Base-by-base conservation (phyloP, 1,140 invertebrate genomes). In the Drosophila bocki region DNA sequence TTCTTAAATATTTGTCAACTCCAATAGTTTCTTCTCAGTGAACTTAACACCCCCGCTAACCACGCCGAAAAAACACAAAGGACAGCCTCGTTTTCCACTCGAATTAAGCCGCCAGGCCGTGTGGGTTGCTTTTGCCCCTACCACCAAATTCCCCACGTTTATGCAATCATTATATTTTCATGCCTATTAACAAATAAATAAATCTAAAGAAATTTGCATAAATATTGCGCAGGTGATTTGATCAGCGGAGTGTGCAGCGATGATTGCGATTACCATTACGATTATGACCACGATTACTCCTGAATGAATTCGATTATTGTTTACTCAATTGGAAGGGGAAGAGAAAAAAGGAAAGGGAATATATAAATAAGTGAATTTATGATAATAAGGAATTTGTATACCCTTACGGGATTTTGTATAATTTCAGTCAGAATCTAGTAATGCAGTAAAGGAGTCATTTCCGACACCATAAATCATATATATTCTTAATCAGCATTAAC, bases 161-260 rank as follows among this genome's bases (percentile, higher is more conserved):
- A 37, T 72, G 82, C 83, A 86, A 86, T 86, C 83, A 86, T 86
- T 86, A 86, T 76, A 79, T 76, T 86, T 68, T 86, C 75, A 74
- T 86, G 82, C 78, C 82, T 86, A 86, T 86, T 86, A 82, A 71
- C 72, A 62, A 75, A 56, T 71, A 86, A 86, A 82, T 64, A 85
- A 75, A 61, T 68, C 47, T 67, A 71, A 61, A 69, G 54, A 78
- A 75, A 69, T 86, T 85, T 86, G 69, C 82, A 83, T 83, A 79
- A 67, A 67, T 76, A 65, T 60, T 53, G 57, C 60, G 74, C 82
- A 86, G 82, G 82, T 86, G 82, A 86, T 85, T 80, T 77, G 82
- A 48, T 65, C 70, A 86, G 12, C 67, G 74, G 62, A 82, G 82
- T 67, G 82, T 76, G 63, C 35, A 37, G 45, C 29, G 48, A 32